Percentiles rank a stretch among this genome's conserved stretches.
Evolutionary conservation across 2,113 vertebrate genomes (phyloP).

Genomic region (Pteruthius melanotis): DNA sequence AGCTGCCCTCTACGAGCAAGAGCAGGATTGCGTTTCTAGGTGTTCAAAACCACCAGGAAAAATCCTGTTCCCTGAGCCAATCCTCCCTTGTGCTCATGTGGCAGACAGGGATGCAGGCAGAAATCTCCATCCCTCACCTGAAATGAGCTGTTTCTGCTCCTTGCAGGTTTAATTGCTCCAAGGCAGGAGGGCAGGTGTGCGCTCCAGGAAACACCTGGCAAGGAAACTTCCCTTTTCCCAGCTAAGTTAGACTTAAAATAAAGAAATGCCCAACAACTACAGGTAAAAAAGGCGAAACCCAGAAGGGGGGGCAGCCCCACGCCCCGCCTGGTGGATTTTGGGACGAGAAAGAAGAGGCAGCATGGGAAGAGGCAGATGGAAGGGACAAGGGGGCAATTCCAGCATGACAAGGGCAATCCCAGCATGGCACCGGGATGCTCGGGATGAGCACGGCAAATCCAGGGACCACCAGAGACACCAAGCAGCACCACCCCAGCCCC

Average conservation of each 20-base stretch:
- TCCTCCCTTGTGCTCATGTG: background rate
- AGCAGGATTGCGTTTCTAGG: background rate
- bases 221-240: background rate
- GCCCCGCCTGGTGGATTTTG: background rate
- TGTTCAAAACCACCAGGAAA: background rate
- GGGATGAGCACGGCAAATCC: background rate
- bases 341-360: background rate
- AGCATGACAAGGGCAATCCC: background rate
- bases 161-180: background rate
- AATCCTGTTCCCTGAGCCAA: background rate
- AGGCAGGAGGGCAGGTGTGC: background rate
- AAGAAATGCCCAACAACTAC: background rate
- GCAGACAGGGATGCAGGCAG: background rate
- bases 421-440: rapidly evolving
- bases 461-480: background rate
- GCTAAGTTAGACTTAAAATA: background rate
- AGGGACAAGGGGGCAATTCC: background rate
- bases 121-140: background rate
- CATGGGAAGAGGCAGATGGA: background rate
- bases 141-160: background rate
- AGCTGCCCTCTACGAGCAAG: background rate
- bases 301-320: background rate
- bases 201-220: background rate
- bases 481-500: background rate
- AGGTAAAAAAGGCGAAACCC: background rate